Base-by-base conservation (phyloP, 1,140 invertebrate species). In the Brachionus plicatilis region DNA sequence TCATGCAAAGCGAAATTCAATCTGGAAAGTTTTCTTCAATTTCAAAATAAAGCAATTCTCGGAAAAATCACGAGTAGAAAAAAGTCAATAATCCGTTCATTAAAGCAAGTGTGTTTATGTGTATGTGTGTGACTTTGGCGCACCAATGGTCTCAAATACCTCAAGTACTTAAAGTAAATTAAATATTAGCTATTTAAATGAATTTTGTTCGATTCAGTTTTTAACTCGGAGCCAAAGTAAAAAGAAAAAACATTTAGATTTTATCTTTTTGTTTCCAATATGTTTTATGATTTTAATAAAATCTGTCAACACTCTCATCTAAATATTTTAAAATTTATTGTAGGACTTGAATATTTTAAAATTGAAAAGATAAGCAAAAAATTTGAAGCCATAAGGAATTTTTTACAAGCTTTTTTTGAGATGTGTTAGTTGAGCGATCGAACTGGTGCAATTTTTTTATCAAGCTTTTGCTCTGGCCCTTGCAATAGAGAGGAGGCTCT, bases 231-330 rank as follows among this genome's bases (percentile, higher is more conserved):
- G 33, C 33, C 6, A 68, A 68, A 68, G 1, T 5, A 17, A 72
- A 41, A 72, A 43, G 33, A 41, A 41, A 72, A 72, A n/a, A 41
- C n/a, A 37, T 72, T 43, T 68, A 68, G 66, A 37, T 68, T 68
- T 68, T 68, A 68, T 68, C 66, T 68, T 76, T 50, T 76, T 27
- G 70, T 43, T 76, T 50, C 12, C 72, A 76, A 76, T 76, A 47
- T 76, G 72, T 72, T 72, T 72, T 68, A 68, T 76, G 72, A 50
- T 47, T 76, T 76, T 76, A 76, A 76, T 76, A 76, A 76, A 76
- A 76, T 76, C 72, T 76, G 72, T 76, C 72, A 76, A 50, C 43
- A 76, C 27, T 76, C 47, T 27, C 20, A 2, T 75, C 37, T 75
- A 43, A 43, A 20, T 75, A 20, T 45, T 75, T 75, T 43, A 45